phyloP scores from a whole-genome alignment of 2,888 invertebrate species.

The Eledona agricola region DNA sequence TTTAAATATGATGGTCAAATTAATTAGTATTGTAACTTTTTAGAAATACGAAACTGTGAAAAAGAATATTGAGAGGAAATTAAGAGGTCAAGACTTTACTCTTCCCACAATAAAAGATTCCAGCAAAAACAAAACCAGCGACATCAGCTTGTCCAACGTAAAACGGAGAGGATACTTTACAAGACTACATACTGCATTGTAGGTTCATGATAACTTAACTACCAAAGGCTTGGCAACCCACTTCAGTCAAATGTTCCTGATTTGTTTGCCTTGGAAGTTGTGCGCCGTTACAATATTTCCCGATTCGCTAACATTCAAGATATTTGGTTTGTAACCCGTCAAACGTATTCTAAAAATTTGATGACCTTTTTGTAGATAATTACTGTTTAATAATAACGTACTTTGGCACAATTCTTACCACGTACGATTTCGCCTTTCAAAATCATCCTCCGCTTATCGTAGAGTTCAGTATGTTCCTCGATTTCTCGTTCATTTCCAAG shows the following conservation, averaged over 20 bases:
- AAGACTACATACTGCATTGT: no score
- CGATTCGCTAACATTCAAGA: constrained; percentile 1
- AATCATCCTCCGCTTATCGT: constrained; percentile 59
- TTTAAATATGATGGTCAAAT: no score
- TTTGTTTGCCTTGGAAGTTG: constrained; percentile 23
- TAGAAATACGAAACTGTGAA: no score
- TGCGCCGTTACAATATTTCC: constrained; percentile 7
- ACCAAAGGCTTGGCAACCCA: no score
- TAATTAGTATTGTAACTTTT: no score
- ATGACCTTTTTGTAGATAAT: constrained; percentile 61
- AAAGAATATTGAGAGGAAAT: no score
- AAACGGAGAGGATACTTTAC: no score
- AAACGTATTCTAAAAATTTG: neutral
- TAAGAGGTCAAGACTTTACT: no score
- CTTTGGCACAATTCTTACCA: constrained; percentile 62
- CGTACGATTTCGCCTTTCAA: constrained; percentile 66
- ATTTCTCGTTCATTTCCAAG: constrained; percentile 63
- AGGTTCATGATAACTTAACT: no score
- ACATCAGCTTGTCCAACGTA: no score
- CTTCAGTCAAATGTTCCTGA: constrained; percentile 1
- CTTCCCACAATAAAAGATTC: no score
- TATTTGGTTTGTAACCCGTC: constrained; percentile 12
- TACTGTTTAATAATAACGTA: constrained; percentile 62
- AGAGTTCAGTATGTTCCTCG: constrained; percentile 59
- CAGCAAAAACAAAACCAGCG: no score